Evolutionary conservation across 2,797 vertebrate genomes (phyloP), one percentile per base, ranked within the genome.

Genomic region (Malacoraja senta): DNA sequence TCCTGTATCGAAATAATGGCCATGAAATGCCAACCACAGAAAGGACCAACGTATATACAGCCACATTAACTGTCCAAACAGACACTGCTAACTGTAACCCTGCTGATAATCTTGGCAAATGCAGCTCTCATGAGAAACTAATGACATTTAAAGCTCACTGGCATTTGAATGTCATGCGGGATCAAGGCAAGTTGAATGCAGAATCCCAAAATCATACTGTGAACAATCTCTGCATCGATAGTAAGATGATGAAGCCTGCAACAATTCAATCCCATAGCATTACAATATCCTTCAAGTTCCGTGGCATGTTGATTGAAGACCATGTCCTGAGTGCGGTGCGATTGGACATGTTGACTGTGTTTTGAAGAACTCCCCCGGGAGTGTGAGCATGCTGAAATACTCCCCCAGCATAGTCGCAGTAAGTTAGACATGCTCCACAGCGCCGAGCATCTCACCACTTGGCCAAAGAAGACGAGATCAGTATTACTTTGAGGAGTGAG

Each of bases 211-310:
- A 21, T n/a, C 8, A 35, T 68, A 32, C 61, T 32, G 65, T 12
- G n/a, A 68, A 32, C 84, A 88, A 68, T 68, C 84, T 68, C 61
- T 88, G 84, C n/a, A 35, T 88, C 84, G 35, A 88, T 65, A 88
- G 8, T 61, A 65, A 15, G 63, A 88, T 32, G 17, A 35, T 86
- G 35, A 86, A 35, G 26, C n/a, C 84, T 68, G 19, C n/a, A 8
- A 35, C 61, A 68, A 88, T 65, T 88, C 84, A 88, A 88, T 68
- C 17, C 2, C 35, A 10, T 35, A 8, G 32, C n/a, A 68, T 24
- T 88, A 68, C 17, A 88, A 65, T 32, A 19, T 68, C 84, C 63
- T 88, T 68, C n/a, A 32, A 88, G 35, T 88, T 88, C 8, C 8
- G 8, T 35, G 17, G 13, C 35, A n/a, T 19, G 84, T 19, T 21